Conservation (phyloP, 2,888 invertebrate species). For the Thecocarcelia acutangulata region DNA sequence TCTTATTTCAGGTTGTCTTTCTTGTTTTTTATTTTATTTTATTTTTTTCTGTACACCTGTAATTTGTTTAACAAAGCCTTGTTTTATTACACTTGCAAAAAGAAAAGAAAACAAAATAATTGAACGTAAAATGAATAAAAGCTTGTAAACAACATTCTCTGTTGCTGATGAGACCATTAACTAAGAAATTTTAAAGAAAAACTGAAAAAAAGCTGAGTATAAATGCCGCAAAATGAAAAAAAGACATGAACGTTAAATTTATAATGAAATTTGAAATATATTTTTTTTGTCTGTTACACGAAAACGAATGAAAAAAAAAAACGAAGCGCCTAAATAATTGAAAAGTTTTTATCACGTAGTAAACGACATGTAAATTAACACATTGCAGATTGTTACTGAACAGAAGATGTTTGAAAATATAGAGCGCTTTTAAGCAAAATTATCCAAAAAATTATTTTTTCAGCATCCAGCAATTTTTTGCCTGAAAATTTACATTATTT, state of each 20-base stretch:
- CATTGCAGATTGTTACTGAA: background rate
- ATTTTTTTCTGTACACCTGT: background rate
- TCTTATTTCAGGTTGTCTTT: no score
- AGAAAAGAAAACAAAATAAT: background rate
- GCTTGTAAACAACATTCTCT: slow-evolving; percentile 25
- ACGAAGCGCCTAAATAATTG: background rate
- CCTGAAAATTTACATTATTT: no score
- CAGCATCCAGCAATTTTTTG: no score
- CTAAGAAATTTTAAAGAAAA: background rate
- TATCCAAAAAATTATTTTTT: no score
- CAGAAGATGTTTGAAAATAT: no score
- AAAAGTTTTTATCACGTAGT: background rate
- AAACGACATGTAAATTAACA: slow-evolving; percentile 1
- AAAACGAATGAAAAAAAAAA: background rate
- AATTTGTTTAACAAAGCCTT: slow-evolving; percentile 32
- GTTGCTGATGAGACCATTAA: slow-evolving; percentile 47
- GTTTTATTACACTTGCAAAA: slow-evolving; percentile 22
- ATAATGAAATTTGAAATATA: slow-evolving; percentile 1
- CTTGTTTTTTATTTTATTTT: no score
- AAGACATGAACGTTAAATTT: background rate
- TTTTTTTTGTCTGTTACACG: background rate
- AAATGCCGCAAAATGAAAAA: slow-evolving; percentile 11
- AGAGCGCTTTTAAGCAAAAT: no score
- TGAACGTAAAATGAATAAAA: slow-evolving; percentile 18
- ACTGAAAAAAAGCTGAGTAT: background rate